Base-by-base conservation (phyloP, 1,140 invertebrate genomes). In the Drosophila orosa region DNA sequence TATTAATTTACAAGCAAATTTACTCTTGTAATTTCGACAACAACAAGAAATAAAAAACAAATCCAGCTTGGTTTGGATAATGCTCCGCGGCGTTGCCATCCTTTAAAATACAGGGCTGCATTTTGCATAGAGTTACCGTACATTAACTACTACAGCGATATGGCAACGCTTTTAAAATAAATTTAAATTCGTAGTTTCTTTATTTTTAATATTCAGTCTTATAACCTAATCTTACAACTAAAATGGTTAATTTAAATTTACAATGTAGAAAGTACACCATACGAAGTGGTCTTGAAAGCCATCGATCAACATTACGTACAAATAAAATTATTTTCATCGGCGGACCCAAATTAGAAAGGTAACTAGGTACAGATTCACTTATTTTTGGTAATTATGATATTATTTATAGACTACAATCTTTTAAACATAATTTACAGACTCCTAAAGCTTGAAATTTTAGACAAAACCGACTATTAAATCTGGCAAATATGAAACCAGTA, bases 31-130 rank as follows among this genome's bases (percentile, higher is more conserved):
- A 25, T 33, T 56, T 33, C 24, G 5, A 1, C 17, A 35, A 9
- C 13, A 33, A 50, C 25, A 55, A 56, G n/a, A n/a, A 19, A 47
- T 35, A 50, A 61, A 75, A 73, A 47, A 66, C 50, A 65, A 60
- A 71, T 59, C 22, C 27, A 29, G 66, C 75, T 71, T 82, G 47
- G 25, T 22, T 60, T 65, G 1, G 29, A 61, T 31, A n/a, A 22
- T 45, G n/a, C n/a, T 7, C 1, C 0, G 9, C 8, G 40, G 55
- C 0, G 76, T 55, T 84, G 80, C 80, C 80, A 80, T 58, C 3
- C 13, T 37, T 19, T 15, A 0, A 24, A 33, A 31, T 6, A 2
- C 59, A 77, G 48, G 17, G 80, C 35, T 61, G 67, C 47, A 63
- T 33, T 55, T 9, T 9, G 5, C 5, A 0, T 7, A 10, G 19